These are phyloP conservation scores for Xenotilapia flavipinnis DNA, from an alignment of 2,113 vertebrate species.

Conservation along the genomic window DNA sequence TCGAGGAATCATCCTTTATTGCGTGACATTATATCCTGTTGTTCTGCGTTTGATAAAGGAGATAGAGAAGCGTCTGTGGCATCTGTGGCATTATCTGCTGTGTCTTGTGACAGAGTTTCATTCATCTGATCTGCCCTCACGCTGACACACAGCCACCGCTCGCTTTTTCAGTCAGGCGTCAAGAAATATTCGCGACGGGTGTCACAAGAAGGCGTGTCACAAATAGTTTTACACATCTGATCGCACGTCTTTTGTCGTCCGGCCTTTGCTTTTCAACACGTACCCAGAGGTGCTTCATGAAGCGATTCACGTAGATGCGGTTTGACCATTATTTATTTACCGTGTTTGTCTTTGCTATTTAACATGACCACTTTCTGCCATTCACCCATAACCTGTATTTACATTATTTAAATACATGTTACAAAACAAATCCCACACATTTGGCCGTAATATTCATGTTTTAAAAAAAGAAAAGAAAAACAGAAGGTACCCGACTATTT, in stretches of 20 bases:
- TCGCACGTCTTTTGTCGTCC: not conserved
- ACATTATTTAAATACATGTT: not conserved
- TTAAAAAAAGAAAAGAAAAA: not conserved
- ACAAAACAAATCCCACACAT: not conserved
- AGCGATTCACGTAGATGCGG: not conserved
- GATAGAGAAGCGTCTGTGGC: not conserved
- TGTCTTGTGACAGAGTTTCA: slow-evolving; percentile 9
- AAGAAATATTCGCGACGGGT: not conserved
- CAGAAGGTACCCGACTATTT: not conserved
- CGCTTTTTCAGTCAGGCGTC: not conserved
- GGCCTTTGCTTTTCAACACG: not conserved
- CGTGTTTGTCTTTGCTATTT: not conserved
- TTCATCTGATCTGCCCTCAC: slow-evolving; percentile 5
- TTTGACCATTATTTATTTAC: not conserved
- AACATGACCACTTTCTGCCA: not conserved
- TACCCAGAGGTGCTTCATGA: not conserved
- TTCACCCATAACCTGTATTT: not conserved
- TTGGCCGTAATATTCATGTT: not conserved
- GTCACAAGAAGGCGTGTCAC: not conserved
- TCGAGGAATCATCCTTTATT: slow-evolving; percentile 19
- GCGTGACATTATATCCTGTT: slow-evolving; percentile 43
- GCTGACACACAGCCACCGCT: not conserved
- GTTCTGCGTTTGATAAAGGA: slow-evolving; percentile 12
- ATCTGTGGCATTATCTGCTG: slow-evolving; percentile 35
- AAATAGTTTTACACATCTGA: slow-evolving; percentile 6